A percentile compares a stretch with the other conserved stretches of the same genome.
phyloP scores from a whole-genome alignment of 2,888 invertebrate genomes.

The Nomada goodeniana region DNA sequence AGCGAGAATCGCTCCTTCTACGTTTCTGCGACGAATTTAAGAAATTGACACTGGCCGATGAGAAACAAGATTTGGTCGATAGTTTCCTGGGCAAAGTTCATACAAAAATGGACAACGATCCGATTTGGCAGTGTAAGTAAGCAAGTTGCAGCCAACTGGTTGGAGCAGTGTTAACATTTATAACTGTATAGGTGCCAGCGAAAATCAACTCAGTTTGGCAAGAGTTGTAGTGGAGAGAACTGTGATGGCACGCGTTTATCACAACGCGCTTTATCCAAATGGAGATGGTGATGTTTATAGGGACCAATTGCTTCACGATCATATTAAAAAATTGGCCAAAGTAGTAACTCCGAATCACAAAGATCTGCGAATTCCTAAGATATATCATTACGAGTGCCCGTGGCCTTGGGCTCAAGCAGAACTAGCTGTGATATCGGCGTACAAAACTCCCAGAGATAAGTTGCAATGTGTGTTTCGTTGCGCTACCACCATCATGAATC shows the following conservation, averaged over 20 bases:
- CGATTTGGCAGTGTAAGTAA: conserved; percentile 89
- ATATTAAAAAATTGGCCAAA: conserved; percentile 92
- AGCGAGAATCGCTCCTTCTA: conserved; percentile 89
- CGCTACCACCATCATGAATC: conserved; percentile 96
- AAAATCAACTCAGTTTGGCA: conserved; percentile 90
- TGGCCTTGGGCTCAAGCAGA: conserved; percentile 98
- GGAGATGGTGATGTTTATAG: conserved; percentile 97
- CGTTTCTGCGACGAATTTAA: conserved; percentile 93
- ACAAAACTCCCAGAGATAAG: conserved; percentile 95
- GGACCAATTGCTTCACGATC: conserved; percentile 95
- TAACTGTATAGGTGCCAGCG: conserved; percentile 87
- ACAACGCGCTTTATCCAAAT: conserved; percentile 97
- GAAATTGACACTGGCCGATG: conserved; percentile 92
- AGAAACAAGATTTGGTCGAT: conserved; percentile 95
- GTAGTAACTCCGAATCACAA: conserved; percentile 92
- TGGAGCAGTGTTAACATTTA: conserved; percentile 36
- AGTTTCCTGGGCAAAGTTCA: conserved; percentile 91
- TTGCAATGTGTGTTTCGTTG: conserved; percentile 93
- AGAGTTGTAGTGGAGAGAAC: conserved; percentile 94
- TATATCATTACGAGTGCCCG: conserved; percentile 95
- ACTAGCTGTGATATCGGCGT: conserved; percentile 94
- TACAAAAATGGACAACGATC: conserved; percentile 89
- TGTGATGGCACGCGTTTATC: conserved; percentile 96
- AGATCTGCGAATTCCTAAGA: conserved; percentile 92
- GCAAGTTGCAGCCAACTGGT: conserved; percentile 21